Evolutionary conservation across 2,888 invertebrate genomes (phyloP), one percentile per base, ranked within the genome.

Genomic region (Bombyx huttoni): DNA sequence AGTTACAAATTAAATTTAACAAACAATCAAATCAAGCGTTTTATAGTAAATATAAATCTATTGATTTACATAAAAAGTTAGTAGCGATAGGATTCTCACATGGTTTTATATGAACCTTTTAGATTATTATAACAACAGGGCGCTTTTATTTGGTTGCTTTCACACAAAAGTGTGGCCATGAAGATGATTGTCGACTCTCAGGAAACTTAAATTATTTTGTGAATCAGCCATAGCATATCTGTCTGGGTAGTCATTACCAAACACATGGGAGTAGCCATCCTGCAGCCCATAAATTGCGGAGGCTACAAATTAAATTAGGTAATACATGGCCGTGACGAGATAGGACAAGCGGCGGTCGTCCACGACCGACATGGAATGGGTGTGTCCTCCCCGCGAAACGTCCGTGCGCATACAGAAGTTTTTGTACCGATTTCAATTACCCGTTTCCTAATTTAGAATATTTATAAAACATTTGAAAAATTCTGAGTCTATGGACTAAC

Each of bases 301-400:
- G 78, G 77, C 76, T 81, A 83, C 86, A 85, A 87, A 87, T 87
- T 86, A 86, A 87, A 87, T 87, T 87, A 87, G 85, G 84, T 86
- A 83, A 86, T 85, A 83, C 83, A 79, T 77, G 76, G 68, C 73
- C 70, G 81, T 86, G 86, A 84, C 84, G 83, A 83, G 81, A 72
- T 68, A 73, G 77, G 82, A 80, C 83, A 75, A 77, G 74, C 80
- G 75, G 73, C 72, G 68, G 72, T 69, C 66, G 73, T 73, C 73
- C 74, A 68, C 72, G 64, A 65, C 68, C 73, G 82, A 86, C 86
- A 86, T 72, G 86, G 78, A 86, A 86, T 78, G 86, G 86, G 86
- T 73, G 84, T 81, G 78, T 70, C 82, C 80, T 70, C 59, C 67
- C 65, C 67, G 63, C 68, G 60, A 62, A 62, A 51, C 56, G 54